Percentiles rank a stretch among this genome's conserved stretches.
phyloP scores from a whole-genome alignment of 1,140 invertebrate species.

The Dendroctonus ponderosae region DNA sequence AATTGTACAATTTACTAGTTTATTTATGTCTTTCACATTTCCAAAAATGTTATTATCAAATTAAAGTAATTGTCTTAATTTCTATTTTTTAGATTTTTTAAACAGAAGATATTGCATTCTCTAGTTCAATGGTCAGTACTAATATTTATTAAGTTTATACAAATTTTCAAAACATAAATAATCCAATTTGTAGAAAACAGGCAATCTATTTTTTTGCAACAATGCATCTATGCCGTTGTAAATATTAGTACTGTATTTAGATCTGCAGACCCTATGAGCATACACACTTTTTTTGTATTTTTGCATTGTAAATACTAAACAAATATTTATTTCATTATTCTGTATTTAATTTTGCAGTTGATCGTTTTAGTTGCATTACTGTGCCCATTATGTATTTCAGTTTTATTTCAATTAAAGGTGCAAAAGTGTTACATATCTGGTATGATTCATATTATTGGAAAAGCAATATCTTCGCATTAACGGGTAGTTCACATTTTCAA shows the following conservation, averaged over 20 bases:
- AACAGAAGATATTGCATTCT: conserved; percentile 14
- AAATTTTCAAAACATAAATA: not conserved
- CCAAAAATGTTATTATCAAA: conserved; percentile 26
- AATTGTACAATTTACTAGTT: conserved; percentile 46
- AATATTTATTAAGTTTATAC: not conserved
- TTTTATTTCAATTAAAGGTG: conserved; percentile 12
- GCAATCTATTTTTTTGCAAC: no score
- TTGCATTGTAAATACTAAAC: no score
- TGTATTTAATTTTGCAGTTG: no score
- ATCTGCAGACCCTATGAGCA: no score
- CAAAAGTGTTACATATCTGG: conserved; percentile 34
- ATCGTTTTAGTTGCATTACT: not conserved
- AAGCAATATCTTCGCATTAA: conserved; percentile 38
- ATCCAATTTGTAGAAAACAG: no score
- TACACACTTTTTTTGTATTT: no score
- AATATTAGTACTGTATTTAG: no score
- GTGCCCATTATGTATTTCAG: not conserved
- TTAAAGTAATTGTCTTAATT: conserved; percentile 4
- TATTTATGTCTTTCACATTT: conserved; percentile 35
- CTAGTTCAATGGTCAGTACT: not conserved
- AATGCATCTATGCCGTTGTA: no score
- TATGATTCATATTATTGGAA: conserved; percentile 22
- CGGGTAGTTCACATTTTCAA: conserved; percentile 37
- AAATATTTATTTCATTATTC: no score
- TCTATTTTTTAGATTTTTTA: conserved; percentile 1